phyloP scores from a whole-genome alignment of 2,888 invertebrate species.

The Andrena trimmerana region DNA sequence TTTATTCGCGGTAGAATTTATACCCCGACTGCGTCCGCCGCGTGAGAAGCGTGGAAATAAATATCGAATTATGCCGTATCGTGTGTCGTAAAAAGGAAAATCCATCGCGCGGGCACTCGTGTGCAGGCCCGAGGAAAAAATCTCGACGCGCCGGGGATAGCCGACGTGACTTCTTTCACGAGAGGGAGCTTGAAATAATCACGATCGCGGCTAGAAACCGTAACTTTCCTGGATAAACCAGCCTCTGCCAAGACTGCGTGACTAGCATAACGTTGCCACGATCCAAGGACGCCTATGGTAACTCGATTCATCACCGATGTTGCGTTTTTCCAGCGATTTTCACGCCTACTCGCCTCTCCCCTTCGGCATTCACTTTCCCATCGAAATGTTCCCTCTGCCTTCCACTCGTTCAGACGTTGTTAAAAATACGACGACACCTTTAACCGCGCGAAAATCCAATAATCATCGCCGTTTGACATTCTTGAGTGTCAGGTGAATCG shows the following conservation, averaged over 20 bases:
- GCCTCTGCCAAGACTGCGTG: not conserved
- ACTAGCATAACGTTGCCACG: not conserved
- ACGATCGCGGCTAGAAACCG: conserved; percentile 19
- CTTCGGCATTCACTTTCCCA: not conserved
- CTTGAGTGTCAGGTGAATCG: conserved; percentile 28
- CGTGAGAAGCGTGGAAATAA: not conserved
- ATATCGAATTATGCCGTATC: conserved; percentile 16
- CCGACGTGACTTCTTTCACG: conserved; percentile 26
- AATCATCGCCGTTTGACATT: conserved; percentile 46
- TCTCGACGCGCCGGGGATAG: not conserved
- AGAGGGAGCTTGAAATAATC: conserved; percentile 49
- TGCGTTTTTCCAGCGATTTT: not conserved
- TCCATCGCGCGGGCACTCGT: not conserved
- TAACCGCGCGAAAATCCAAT: conserved; percentile 18
- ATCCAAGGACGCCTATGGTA: conserved; percentile 1
- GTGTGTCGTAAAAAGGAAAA: not conserved
- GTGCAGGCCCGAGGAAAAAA: conserved; percentile 8
- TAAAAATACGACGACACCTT: not conserved
- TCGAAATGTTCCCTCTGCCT: not conserved
- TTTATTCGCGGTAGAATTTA: not conserved
- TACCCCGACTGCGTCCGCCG: too few species aligned
- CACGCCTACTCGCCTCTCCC: not conserved
- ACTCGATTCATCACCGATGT: not conserved
- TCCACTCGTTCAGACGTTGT: not conserved
- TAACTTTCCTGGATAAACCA: conserved; percentile 32